Conservation (phyloP, 2,797 vertebrate species). For the Tarsius wallacei region DNA sequence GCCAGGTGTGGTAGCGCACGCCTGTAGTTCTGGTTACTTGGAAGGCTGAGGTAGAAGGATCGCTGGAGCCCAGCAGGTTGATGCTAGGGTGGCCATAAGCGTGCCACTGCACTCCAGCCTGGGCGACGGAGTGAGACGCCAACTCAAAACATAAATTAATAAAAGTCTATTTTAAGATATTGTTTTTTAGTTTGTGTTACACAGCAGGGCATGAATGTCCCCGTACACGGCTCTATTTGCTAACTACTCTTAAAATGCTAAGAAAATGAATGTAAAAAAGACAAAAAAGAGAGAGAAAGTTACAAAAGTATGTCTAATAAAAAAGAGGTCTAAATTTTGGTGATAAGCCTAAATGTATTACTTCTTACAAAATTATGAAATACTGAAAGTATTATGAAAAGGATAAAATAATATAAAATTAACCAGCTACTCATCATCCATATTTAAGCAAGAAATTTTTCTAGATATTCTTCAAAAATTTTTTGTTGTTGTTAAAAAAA, state of each 20-base stretch:
- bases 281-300: neutral
- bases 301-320: neutral
- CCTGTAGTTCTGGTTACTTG: too few relatives aligned
- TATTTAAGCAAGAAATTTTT: neutral
- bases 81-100: too few relatives aligned
- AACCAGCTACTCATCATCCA: slow-evolving; percentile 38
- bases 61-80: too few relatives aligned
- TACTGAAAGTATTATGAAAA: slow-evolving; percentile 40
- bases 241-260: neutral
- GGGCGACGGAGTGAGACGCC: too few relatives aligned
- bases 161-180: slow-evolving; percentile 1
- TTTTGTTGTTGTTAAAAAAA: neutral
- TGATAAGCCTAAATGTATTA: slow-evolving; percentile 1
- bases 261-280: slow-evolving; percentile 13
- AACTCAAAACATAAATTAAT: too few relatives aligned
- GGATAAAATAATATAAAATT: neutral
- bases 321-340: slow-evolving; percentile 9
- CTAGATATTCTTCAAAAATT: neutral
- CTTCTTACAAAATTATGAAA: slow-evolving; percentile 8
- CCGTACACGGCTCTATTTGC: neutral
- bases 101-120: too few relatives aligned
- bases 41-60: too few relatives aligned
- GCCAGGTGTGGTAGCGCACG: too few relatives aligned
- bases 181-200: neutral
- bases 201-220: neutral